Percentiles rank a stretch among this genome's conserved stretches.
Evolutionary conservation across 2,797 vertebrate species (phyloP).

Genomic region (Tangara arthus): DNA sequence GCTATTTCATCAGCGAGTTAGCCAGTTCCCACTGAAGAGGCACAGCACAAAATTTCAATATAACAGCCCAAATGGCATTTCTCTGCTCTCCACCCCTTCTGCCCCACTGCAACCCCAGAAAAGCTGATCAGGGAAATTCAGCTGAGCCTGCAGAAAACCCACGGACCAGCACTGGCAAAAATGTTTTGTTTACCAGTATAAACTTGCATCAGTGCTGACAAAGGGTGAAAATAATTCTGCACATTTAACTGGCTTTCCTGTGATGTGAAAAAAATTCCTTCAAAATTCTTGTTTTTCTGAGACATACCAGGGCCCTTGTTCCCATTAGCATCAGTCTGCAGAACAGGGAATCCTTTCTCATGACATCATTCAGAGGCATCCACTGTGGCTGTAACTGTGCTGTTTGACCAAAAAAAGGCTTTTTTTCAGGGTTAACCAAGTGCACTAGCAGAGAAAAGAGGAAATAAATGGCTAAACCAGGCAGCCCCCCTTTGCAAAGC

Average conservation of each 20-base stretch:
- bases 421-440: not conserved
- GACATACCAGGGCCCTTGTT: not conserved
- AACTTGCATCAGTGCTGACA: not conserved
- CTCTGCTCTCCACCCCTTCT: not conserved
- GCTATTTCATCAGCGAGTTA: not conserved
- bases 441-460: not conserved
- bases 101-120: not conserved
- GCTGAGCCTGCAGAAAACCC: not conserved
- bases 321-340: not conserved
- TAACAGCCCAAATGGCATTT: not conserved
- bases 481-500: not conserved
- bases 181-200: fast-evolving
- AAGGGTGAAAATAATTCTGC: not conserved
- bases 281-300: not conserved
- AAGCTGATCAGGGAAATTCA: not conserved
- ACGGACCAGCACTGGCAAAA: fast-evolving
- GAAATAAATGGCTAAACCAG: not conserved
- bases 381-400: not conserved
- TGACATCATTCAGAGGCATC: not conserved
- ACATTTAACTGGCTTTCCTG: not conserved
- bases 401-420: not conserved
- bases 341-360: not conserved
- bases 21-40: not conserved
- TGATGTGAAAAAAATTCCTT: not conserved
- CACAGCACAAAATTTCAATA: not conserved